Base-by-base conservation (phyloP, 2,113 vertebrate species). In the Notarius quadriscutis region DNA sequence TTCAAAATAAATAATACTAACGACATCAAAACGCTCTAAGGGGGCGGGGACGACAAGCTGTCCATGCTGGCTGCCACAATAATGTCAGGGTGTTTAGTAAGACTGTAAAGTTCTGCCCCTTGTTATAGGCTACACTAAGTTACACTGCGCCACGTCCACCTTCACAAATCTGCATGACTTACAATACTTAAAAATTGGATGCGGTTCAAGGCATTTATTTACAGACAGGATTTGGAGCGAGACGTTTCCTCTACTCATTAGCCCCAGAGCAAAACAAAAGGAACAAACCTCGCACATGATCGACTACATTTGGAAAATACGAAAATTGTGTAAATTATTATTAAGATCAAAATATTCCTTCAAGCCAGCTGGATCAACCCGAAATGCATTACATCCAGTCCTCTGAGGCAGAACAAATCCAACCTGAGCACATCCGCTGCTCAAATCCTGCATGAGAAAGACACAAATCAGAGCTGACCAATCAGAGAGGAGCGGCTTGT, bases 401-500 rank as follows among this genome's bases (percentile, higher is more conserved):
- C 27, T 60, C 74, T 75, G 74, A 84, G 41, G 63, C 41, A 41
- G 22, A 17, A 81, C 60, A 71, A 75, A 55, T 50, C 50, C 34
- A 78, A 83, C 53, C 48, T 51, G n/a, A 78, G 30, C 50, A 84
- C 41, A 30, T 80, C 62, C 81, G 53, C 53, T 63, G 48, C 78
- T 78, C 65, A 34, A 20, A 30, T 81, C 83, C 48, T 22, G 53
- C 69, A 83, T 79, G 81, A 80, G 57, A 82, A 41, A 87, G 11
- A 50, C 77, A 58, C 63, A 81, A 81, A 84, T 34, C 67, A 20
- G n/a, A 58, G 74, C 1, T 55, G 57, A 41, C 78, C 67, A 74
- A 72, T 50, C 77, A 41, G 84, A 41, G 72, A 25, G 91, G 87
- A 92, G 91, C 89, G 90, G 83, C 82, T 74, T 72, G 83, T 78